These are phyloP conservation scores for Caenorhabditis panamensis DNA, from an alignment of 2,888 invertebrate genomes.

Conservation along the genomic window DNA sequence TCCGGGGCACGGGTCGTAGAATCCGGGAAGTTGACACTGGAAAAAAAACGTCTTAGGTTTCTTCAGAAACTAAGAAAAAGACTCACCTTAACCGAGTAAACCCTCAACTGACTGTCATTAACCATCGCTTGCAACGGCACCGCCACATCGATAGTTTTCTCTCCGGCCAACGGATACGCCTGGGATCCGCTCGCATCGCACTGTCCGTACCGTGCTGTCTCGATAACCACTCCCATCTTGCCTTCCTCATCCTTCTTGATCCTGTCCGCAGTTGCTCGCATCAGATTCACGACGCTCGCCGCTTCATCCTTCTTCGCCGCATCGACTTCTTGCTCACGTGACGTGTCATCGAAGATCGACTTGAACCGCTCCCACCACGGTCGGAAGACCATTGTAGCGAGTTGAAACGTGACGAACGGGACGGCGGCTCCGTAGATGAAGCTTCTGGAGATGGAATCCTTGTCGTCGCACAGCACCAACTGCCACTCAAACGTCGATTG, in stretches of 20 bases:
- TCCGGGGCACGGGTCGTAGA: constrained; percentile 93
- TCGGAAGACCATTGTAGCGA: constrained; percentile 67
- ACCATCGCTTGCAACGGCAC: constrained; percentile 94
- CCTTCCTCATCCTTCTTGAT: constrained; percentile 89
- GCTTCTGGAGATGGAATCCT: constrained; percentile 74
- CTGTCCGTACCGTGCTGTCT: constrained; percentile 85
- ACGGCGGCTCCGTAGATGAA: constrained; percentile 76
- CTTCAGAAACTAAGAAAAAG: neutral
- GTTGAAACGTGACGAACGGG: constrained; percentile 68
- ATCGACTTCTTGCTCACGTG: constrained; percentile 73
- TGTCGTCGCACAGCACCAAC: constrained; percentile 78
- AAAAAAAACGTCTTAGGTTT: constrained; percentile 78
- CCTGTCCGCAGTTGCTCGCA: constrained; percentile 92
- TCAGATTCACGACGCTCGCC: constrained; percentile 85
- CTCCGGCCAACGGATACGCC: constrained; percentile 77
- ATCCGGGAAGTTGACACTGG: constrained; percentile 94
- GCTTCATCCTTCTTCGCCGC: constrained; percentile 77
- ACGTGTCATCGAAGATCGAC: constrained; percentile 71
- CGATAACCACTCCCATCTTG: constrained; percentile 90
- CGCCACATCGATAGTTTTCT: constrained; percentile 87
- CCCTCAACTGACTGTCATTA: constrained; percentile 89
- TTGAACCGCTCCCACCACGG: constrained; percentile 68
- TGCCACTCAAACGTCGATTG: constrained; percentile 77
- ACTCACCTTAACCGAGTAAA: constrained; percentile 75
- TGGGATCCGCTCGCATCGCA: constrained; percentile 64